A percentile compares a stretch with the other conserved stretches of the same genome.
phyloP scores from a whole-genome alignment of 2,888 invertebrate species.

The Neuroscelio doddi region DNA sequence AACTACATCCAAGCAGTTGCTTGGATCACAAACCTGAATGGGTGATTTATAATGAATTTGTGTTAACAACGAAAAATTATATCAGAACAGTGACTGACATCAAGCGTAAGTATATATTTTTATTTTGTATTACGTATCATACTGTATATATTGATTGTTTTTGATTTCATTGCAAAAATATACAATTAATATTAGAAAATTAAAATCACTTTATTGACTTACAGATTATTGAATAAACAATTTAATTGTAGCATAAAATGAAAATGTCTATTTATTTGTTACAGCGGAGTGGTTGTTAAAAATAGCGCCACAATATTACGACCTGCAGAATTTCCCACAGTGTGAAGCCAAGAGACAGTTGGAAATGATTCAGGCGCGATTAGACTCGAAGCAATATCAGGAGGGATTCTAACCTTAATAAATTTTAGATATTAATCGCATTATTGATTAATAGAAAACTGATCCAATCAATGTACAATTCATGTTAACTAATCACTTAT shows the following conservation, averaged over 20 bases:
- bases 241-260: no score
- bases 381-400: constrained; percentile 91
- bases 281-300: constrained; percentile 94
- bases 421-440: constrained; percentile 46
- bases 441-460: constrained; percentile 4
- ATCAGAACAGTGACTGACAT: constrained; percentile 99
- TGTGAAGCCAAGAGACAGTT: constrained; percentile 97
- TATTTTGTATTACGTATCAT: neutral
- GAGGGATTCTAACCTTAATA: constrained; percentile 83
- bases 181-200: no score
- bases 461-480: constrained; percentile 21
- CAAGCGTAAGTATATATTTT: constrained; percentile 90
- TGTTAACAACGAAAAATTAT: constrained; percentile 99
- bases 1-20: constrained; percentile 98
- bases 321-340: constrained; percentile 96
- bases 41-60: constrained; percentile 99
- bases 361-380: constrained; percentile 87
- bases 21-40: constrained; percentile 99
- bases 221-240: no score
- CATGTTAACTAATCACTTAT: constrained; percentile 15
- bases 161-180: neutral
- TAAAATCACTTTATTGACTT: no score
- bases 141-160: neutral
- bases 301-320: constrained; percentile 98
- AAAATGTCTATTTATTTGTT: constrained; percentile 35